Conservation (phyloP, 2,797 vertebrate genomes). For the Microcaecilia unicolor region DNA sequence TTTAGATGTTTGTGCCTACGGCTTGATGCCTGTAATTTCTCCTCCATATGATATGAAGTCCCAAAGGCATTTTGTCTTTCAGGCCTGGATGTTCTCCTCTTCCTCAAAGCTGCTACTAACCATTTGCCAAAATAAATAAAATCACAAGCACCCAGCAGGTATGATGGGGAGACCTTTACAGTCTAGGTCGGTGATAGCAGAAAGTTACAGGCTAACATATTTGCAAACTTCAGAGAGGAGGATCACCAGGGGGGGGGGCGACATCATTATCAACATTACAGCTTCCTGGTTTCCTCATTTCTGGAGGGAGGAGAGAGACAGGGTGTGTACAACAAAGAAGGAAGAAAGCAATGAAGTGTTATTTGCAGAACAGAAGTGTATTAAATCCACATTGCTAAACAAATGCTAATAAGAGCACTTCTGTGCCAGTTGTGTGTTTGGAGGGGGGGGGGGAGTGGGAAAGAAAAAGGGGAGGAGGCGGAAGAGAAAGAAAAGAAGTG, state of each 20-base stretch:
- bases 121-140: no score
- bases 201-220: constrained; percentile 5
- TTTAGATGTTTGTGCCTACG: no score
- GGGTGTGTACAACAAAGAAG: background rate
- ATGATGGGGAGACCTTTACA: no score
- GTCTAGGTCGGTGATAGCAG: no score
- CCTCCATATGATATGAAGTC: no score
- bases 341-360: background rate
- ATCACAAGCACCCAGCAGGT: no score
- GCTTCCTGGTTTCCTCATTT: background rate
- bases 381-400: constrained; percentile 7
- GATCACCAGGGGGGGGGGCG: no score
- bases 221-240: background rate
- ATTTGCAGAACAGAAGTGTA: background rate
- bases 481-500: constrained; percentile 11
- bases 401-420: constrained; percentile 12
- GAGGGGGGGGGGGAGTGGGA: background rate
- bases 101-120: no score
- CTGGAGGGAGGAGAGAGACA: background rate
- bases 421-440: constrained; percentile 2
- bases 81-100: no score
- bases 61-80: no score
- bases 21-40: no score
- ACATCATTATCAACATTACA: background rate
- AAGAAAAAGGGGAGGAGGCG: no score